Conservation (phyloP, 1,140 invertebrate species). For the Drosophila punjabiensis region DNA sequence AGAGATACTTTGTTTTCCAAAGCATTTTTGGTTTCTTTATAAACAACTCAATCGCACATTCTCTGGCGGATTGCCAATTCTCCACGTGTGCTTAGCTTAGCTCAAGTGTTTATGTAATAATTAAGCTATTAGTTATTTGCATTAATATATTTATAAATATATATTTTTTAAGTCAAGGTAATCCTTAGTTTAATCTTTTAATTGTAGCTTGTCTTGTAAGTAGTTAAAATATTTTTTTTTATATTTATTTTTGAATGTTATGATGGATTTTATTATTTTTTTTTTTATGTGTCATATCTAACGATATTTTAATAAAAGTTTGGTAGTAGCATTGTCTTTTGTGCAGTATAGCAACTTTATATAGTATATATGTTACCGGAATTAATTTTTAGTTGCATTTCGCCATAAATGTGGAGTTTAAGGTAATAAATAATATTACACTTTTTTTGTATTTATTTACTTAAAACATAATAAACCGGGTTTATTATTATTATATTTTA, state of each 20-base stretch:
- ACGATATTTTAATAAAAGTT: too few relatives aligned
- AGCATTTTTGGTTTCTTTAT: background rate
- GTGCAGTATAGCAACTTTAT: too few relatives aligned
- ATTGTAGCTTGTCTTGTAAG: background rate
- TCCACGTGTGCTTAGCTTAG: background rate
- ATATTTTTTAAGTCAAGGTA: background rate
- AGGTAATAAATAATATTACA: too few relatives aligned
- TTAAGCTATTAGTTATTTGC: background rate
- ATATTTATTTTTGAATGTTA: background rate
- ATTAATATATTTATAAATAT: too few relatives aligned
- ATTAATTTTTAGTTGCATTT: too few relatives aligned
- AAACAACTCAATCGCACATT: constrained; percentile 21
- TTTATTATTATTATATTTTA: too few relatives aligned
- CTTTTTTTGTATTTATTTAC: too few relatives aligned
- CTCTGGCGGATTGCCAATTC: constrained; percentile 1
- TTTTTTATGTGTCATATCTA: background rate
- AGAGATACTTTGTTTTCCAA: constrained; percentile 28
- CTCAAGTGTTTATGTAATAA: background rate
- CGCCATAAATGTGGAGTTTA: too few relatives aligned
- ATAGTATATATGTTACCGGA: too few relatives aligned
- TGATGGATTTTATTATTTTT: background rate
- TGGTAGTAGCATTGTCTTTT: too few relatives aligned
- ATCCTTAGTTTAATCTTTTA: background rate
- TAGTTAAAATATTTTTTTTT: background rate
- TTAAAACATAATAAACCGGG: too few relatives aligned